Evolutionary conservation across 2,888 invertebrate genomes (phyloP).

Genomic region (Cyclophora albipunctata): DNA sequence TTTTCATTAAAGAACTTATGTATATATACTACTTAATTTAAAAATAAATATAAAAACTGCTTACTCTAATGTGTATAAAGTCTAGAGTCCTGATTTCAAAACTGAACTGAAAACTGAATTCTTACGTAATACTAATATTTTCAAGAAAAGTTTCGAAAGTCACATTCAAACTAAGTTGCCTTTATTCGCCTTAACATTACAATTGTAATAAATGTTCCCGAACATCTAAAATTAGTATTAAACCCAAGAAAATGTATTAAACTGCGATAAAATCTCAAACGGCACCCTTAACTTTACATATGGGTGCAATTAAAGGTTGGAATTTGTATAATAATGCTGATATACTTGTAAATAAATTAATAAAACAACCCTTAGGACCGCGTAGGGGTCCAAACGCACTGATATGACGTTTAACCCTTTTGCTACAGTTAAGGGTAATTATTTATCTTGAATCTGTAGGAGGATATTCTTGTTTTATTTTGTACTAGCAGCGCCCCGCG

Average conservation of each 20-base stretch:
- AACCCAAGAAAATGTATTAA: constrained; percentile 53
- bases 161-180: no score
- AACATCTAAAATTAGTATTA: not conserved
- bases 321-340: constrained; percentile 57
- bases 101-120: no score
- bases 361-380: constrained; percentile 60
- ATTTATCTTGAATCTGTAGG: constrained; percentile 1
- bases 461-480: no score
- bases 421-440: constrained; percentile 13
- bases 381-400: constrained; percentile 57
- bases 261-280: constrained; percentile 54
- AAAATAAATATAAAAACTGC: not conserved
- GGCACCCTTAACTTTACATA: constrained; percentile 66
- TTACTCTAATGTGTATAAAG: no score
- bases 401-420: constrained; percentile 41
- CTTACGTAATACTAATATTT: no score
- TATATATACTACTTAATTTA: not conserved
- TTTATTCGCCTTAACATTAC: no score
- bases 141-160: no score
- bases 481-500: no score
- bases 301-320: constrained; percentile 56
- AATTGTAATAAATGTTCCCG: no score
- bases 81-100: no score
- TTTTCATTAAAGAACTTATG: not conserved
- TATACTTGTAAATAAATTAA: constrained; percentile 70